Evolutionary conservation across 2,797 vertebrate genomes (phyloP).

Genomic region (Amblyraja radiata): DNA sequence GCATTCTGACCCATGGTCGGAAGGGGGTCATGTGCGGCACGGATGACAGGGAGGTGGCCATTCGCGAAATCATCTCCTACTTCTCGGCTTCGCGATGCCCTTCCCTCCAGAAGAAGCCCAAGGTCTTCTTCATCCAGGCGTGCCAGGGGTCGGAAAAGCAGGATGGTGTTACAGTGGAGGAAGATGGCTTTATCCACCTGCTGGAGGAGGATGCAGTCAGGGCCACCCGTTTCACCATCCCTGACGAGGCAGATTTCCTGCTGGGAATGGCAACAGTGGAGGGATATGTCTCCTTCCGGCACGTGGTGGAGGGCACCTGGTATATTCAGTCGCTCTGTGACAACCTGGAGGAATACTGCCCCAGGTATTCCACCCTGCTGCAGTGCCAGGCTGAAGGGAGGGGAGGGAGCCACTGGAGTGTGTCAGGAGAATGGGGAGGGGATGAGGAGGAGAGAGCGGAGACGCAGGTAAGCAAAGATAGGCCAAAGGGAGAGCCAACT

Average conservation of each 20-base stretch:
- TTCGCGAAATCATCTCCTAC: background rate
- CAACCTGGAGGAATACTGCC: background rate
- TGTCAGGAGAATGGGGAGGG: background rate
- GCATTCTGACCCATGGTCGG: background rate
- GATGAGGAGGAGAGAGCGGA: background rate
- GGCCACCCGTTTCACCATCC: background rate
- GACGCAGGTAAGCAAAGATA: background rate
- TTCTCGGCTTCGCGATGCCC: background rate
- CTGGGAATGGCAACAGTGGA: conserved; percentile 23
- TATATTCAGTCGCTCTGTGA: conserved; percentile 22
- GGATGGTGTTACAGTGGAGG: background rate
- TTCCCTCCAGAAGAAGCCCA: background rate
- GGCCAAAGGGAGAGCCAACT: too few species aligned
- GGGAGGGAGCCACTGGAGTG: background rate
- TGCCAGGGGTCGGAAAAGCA: background rate
- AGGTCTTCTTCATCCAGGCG: conserved; percentile 31
- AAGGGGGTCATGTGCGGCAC: background rate
- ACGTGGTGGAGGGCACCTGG: background rate
- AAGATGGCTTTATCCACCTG: background rate
- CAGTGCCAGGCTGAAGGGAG: background rate
- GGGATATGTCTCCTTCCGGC: conserved; percentile 26
- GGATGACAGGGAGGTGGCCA: background rate
- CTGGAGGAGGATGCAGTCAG: background rate
- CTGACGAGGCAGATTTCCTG: background rate
- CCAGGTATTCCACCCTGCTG: background rate